phyloP scores from a whole-genome alignment of 2,888 invertebrate species.

The Amphimallon solstitiale region DNA sequence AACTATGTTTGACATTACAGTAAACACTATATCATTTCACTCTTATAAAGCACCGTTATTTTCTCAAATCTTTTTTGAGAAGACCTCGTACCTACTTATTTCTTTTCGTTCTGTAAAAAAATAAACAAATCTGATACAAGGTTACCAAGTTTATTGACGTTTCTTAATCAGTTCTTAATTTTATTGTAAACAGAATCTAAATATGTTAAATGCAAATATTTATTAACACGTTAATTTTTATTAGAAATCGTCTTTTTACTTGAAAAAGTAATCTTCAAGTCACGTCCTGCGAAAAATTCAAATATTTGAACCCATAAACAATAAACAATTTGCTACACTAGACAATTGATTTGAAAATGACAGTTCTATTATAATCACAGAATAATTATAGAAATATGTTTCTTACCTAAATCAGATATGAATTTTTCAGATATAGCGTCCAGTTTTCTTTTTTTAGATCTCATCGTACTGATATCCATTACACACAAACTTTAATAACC shows the following conservation, averaged over 20 bases:
- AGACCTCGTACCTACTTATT: constrained; percentile 1
- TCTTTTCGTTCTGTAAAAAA: too few relatives aligned
- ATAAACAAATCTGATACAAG: constrained; percentile 18
- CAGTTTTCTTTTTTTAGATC: constrained; percentile 21
- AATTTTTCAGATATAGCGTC: constrained; percentile 16
- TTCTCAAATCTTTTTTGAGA: not conserved
- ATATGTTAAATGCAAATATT: not conserved
- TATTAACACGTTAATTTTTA: too few relatives aligned
- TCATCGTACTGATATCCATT: constrained; percentile 7
- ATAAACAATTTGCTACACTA: too few relatives aligned
- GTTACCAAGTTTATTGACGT: constrained; percentile 26
- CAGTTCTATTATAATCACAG: constrained; percentile 10
- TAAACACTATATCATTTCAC: too few relatives aligned
- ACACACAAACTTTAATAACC: not conserved
- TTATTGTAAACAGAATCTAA: constrained; percentile 2
- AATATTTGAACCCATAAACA: too few relatives aligned
- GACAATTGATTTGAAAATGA: constrained; percentile 1
- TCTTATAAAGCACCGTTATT: too few relatives aligned
- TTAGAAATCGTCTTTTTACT: too few relatives aligned
- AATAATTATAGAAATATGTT: not conserved
- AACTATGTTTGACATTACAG: too few relatives aligned
- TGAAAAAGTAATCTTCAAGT: too few relatives aligned
- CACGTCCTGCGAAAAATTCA: too few relatives aligned
- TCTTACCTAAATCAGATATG: constrained; percentile 7
- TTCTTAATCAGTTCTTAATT: not conserved